Evolutionary conservation across 2,797 vertebrate species (phyloP).

Genomic region (Bovichtus diacanthus): DNA sequence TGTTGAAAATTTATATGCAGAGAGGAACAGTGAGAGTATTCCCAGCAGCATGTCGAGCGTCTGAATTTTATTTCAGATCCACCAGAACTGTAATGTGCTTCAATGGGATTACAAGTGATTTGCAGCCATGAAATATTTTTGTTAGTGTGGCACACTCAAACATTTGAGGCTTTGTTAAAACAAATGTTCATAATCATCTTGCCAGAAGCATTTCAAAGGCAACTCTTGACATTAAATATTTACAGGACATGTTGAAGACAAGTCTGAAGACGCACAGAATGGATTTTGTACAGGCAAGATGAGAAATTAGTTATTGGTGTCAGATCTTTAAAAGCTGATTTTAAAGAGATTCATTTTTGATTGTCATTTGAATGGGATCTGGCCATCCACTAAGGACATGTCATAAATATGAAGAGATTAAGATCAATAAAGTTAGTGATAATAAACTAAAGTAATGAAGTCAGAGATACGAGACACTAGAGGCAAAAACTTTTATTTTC

Average conservation of each 20-base stretch:
- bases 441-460: not conserved
- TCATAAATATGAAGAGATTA: not conserved
- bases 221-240: slow-evolving; percentile 29
- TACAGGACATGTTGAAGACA: slow-evolving; percentile 24
- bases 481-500: too few relatives aligned
- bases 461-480: not conserved
- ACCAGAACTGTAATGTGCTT: slow-evolving; percentile 53
- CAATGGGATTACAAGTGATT: slow-evolving; percentile 66
- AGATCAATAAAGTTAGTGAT: not conserved
- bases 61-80: slow-evolving; percentile 61
- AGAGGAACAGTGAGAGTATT: slow-evolving; percentile 46
- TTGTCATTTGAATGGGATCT: not conserved
- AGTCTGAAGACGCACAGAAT: not conserved
- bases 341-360: not conserved
- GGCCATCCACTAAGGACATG: not conserved
- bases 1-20: slow-evolving; percentile 54
- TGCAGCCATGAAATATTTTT: slow-evolving; percentile 62
- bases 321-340: not conserved
- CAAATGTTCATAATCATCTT: slow-evolving; percentile 56
- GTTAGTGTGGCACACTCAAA: slow-evolving; percentile 37
- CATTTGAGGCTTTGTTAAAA: slow-evolving; percentile 44
- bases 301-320: slow-evolving; percentile 1
- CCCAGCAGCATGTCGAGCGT: slow-evolving; percentile 52
- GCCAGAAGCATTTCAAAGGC: slow-evolving; percentile 53
- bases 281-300: slow-evolving; percentile 1